Evolutionary conservation across 2,888 invertebrate genomes (phyloP), one percentile per base, ranked within the genome.

Genomic region (Sialis fuliginosa): DNA sequence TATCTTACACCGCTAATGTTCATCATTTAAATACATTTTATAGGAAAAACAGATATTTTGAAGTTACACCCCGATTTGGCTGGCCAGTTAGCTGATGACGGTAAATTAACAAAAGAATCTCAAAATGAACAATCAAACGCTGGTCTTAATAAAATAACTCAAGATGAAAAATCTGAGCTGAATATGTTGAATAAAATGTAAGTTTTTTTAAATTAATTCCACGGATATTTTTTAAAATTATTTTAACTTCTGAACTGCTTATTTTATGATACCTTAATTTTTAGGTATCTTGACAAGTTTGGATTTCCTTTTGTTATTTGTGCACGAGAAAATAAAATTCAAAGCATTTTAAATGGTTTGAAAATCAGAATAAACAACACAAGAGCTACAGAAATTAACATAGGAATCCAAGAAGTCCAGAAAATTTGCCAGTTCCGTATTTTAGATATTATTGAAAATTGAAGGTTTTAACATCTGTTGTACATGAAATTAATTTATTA

Each of bases 301-400:
- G 71, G 72, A 31, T 80, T 80, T 57, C 79, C 81, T 1, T 81
- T 81, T 58, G 71, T 81, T 43, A 76, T 79, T 51, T 79, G 79
- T 54, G 77, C 74, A 1, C 66, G 77, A 50, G 72, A 75, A 60
- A 77, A 77, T 54, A 75, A 76, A 58, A 63, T 75, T 7, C 61
- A 67, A 44, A 67, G 73, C 6, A 77, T 81, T 52, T 62, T 79
- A 42, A 60, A 66, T 32, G 74, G 74, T 12, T 63, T 81, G 5
- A 63, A 71, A 52, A 55, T 52, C 1, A 65, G 80, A 37, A 65
- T 74, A 48, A 60, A 68, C 39, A 79, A 77, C 57, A 60, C 65
- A 1, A 57, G 57, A 33, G 68, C 72, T 12, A 59, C 65, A 43
- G 81, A 81, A 64, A 62, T 79, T 3, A 55, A 57, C 3, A 70